Percentiles rank a stretch among this genome's conserved stretches.
These are phyloP conservation scores for Coenobita brevimanus DNA, from an alignment of 1,140 invertebrate genomes.

Conservation along the genomic window DNA sequence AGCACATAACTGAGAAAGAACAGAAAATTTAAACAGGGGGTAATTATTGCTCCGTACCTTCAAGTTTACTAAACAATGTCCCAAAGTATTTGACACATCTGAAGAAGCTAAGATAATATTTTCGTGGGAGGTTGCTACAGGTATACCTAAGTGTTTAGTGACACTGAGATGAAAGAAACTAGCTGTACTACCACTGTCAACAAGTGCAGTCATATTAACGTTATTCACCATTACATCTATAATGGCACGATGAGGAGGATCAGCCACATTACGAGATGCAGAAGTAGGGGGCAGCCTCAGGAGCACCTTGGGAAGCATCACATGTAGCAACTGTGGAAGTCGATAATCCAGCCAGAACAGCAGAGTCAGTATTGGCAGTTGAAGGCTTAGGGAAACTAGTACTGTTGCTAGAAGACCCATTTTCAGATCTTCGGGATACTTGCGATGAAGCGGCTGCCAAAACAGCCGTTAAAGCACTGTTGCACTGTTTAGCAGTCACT, in stretches of 20 bases:
- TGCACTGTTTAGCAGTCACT: no score
- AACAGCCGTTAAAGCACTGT: no score
- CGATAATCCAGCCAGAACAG: no score
- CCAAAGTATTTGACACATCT: background rate
- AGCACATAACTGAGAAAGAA: background rate
- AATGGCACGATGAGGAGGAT: background rate
- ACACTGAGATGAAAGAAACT: background rate
- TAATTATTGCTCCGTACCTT: background rate
- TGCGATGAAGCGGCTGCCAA: no score
- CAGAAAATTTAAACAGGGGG: background rate
- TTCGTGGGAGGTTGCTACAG: background rate
- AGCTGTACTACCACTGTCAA: constrained; percentile 13
- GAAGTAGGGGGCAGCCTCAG: no score
- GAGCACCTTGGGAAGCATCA: no score
- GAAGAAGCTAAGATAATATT: background rate
- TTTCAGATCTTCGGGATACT: no score
- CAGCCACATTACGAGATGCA: no score
- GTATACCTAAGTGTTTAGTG: background rate
- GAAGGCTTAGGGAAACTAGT: no score
- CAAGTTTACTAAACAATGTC: background rate
- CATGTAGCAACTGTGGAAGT: no score
- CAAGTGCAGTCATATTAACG: background rate
- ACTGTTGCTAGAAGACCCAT: no score
- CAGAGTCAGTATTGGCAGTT: no score
- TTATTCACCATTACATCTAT: background rate